A percentile compares a stretch with the other conserved stretches of the same genome.
Conservation (phyloP, 2,797 vertebrate species). For the Xenentodon cancila region DNA sequence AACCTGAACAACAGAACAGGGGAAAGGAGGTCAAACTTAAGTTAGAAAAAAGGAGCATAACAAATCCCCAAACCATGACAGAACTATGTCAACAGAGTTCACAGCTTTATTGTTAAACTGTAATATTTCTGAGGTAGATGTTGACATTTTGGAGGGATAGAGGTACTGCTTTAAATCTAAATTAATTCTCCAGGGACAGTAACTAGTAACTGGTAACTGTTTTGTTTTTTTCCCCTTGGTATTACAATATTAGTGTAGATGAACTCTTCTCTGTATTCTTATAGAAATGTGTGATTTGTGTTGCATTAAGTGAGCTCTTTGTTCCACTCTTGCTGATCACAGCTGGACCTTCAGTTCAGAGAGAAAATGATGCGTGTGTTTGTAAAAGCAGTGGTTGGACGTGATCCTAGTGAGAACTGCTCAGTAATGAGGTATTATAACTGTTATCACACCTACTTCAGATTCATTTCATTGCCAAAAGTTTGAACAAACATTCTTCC, state of each 20-base stretch:
- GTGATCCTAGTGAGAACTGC: constrained; percentile 31
- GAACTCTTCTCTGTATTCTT: neutral
- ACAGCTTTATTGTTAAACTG: no score
- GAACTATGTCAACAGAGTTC: no score
- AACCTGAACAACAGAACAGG: no score
- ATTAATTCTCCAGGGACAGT: no score
- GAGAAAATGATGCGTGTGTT: constrained; percentile 21
- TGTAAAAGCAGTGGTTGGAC: constrained; percentile 35
- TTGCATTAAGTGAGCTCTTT: neutral
- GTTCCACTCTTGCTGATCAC: constrained; percentile 12
- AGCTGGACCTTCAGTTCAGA: constrained; percentile 26
- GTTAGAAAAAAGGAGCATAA: no score
- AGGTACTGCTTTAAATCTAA: no score
- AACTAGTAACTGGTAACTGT: no score
- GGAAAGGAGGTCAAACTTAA: no score
- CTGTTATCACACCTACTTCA: constrained; percentile 27
- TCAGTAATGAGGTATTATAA: constrained; percentile 25
- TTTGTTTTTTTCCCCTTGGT: no score
- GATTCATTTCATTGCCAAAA: constrained; percentile 37
- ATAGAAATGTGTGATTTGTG: constrained; percentile 1
- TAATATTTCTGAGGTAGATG: no score
- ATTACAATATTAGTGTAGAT: neutral
- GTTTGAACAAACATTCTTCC: constrained; percentile 31
- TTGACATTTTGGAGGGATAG: no score
- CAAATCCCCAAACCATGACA: no score